Conservation (phyloP, 1,140 invertebrate species). For the Pogonognathellus flavescens region DNA sequence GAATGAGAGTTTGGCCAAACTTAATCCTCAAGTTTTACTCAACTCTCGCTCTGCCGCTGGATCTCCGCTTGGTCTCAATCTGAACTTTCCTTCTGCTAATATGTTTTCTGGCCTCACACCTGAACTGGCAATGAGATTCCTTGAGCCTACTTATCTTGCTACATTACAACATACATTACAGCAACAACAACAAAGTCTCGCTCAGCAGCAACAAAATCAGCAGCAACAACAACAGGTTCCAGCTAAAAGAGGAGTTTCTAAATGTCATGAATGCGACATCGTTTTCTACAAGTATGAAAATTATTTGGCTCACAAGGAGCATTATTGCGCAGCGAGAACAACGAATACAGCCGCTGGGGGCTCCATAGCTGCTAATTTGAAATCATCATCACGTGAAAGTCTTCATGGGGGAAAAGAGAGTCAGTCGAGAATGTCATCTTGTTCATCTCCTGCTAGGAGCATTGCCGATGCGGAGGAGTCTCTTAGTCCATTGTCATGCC, state of each 20-base stretch:
- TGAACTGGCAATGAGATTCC: constrained; percentile 62
- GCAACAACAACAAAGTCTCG: constrained; percentile 55
- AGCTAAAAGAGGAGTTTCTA: constrained; percentile 81
- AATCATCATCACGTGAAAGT: constrained; percentile 15
- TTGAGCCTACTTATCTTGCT: constrained; percentile 62
- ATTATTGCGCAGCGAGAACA: constrained; percentile 86
- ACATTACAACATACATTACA: constrained; percentile 61
- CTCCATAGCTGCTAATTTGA: constrained; percentile 12
- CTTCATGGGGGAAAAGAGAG: constrained; percentile 11
- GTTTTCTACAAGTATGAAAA: constrained; percentile 97
- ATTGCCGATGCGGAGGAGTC: constrained; percentile 10
- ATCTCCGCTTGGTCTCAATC: constrained; percentile 52
- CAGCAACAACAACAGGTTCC: constrained; percentile 69
- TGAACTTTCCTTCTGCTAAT: constrained; percentile 51
- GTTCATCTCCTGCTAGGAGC: constrained; percentile 26
- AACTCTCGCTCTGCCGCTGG: constrained; percentile 42
- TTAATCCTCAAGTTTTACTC: constrained; percentile 63
- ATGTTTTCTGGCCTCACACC: constrained; percentile 54
- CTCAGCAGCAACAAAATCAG: constrained; percentile 69
- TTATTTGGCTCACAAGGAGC: constrained; percentile 92
- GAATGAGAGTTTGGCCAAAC: constrained; percentile 64
- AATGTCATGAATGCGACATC: constrained; percentile 96
- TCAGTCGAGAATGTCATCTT: constrained; percentile 23
- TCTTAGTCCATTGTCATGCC: constrained; percentile 44
- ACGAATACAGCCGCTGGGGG: not conserved